Percentiles rank a stretch among this genome's conserved stretches.
Evolutionary conservation across 2,797 vertebrate species (phyloP).

Genomic region (Alectoris magna): DNA sequence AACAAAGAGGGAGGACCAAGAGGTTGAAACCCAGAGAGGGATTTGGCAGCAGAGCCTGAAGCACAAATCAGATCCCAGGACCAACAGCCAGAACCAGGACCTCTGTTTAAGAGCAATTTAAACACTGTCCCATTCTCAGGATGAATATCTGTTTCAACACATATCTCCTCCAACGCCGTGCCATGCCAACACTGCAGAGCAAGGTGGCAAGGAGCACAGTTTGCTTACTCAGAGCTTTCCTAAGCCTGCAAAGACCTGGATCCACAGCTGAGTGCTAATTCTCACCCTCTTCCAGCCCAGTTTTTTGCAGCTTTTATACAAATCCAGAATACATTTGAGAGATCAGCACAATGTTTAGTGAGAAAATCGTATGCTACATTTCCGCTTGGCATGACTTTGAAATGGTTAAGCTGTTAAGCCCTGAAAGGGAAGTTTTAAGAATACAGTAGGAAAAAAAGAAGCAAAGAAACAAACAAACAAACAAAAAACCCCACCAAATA

Average conservation of each 20-base stretch:
- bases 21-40: not conserved
- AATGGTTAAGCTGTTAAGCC: constrained; percentile 70
- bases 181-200: not conserved
- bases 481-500: not conserved
- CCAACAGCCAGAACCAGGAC: not conserved
- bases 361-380: constrained; percentile 59
- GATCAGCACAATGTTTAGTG: constrained; percentile 62
- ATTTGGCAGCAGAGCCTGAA: not conserved
- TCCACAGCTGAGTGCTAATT: constrained; percentile 21
- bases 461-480: constrained; percentile 16
- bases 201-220: not conserved
- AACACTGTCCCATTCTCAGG: not conserved
- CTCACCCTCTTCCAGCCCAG: constrained; percentile 25
- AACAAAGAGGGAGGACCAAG: not conserved
- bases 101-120: not conserved
- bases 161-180: fast-evolving
- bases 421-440: constrained; percentile 72
- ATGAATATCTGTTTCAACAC: not conserved
- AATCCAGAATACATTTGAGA: constrained; percentile 47
- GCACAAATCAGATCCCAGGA: not conserved
- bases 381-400: constrained; percentile 66
- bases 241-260: constrained; percentile 25
- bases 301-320: constrained; percentile 51
- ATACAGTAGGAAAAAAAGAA: constrained; percentile 22
- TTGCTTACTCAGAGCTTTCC: not conserved